A percentile compares a stretch with the other conserved stretches of the same genome.
Conservation (phyloP, 2,888 invertebrate species). For the Microctonus brassicae region DNA sequence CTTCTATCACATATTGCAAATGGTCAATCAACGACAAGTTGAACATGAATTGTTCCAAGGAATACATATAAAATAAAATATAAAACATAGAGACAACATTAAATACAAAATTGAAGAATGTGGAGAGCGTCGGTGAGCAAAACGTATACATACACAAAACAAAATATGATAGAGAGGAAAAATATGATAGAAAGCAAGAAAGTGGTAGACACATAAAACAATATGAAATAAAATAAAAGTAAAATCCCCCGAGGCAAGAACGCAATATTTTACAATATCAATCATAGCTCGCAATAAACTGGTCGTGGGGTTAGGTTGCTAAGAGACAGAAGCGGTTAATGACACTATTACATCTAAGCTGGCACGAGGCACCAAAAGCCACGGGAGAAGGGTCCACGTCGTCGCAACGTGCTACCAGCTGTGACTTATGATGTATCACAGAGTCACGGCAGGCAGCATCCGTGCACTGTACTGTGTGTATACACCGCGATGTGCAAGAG, state of each 20-base stretch:
- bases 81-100: neutral
- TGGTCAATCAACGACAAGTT: conserved; percentile 43
- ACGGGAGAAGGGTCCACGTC: conserved; percentile 54
- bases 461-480: conserved; percentile 1
- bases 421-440: conserved; percentile 67
- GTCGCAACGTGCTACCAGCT: conserved; percentile 66
- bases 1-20: conserved; percentile 36
- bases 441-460: conserved; percentile 44
- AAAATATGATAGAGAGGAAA: neutral
- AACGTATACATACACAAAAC: neutral
- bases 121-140: neutral
- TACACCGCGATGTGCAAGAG: neutral
- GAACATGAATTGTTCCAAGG: conserved; percentile 30
- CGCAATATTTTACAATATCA: conserved; percentile 63
- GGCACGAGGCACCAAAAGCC: conserved; percentile 36
- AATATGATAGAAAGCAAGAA: neutral
- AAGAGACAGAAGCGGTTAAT: conserved; percentile 66
- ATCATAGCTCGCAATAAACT: conserved; percentile 64
- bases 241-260: conserved; percentile 30
- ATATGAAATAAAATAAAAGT: conserved; percentile 16
- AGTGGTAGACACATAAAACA: neutral
- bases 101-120: neutral
- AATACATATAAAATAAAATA: conserved; percentile 17
- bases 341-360: conserved; percentile 61
- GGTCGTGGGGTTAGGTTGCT: conserved; percentile 56